Conservation (phyloP, 2,888 invertebrate genomes). For the Subacronicta megacephala region DNA sequence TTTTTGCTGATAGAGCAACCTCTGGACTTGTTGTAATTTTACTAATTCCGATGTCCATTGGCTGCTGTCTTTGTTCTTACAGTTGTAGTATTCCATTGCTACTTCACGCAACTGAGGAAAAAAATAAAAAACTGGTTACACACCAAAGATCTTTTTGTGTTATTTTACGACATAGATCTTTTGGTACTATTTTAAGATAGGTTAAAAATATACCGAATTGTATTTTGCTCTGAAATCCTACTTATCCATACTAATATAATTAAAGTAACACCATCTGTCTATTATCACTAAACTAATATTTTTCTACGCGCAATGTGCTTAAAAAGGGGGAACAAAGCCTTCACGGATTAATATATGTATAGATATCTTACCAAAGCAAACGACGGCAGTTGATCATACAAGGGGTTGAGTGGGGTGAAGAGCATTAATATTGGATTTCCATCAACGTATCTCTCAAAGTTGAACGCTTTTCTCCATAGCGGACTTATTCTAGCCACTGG, state of each 20-base stretch:
- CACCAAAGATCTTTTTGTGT: too few species aligned
- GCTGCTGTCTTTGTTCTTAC: constrained; percentile 86
- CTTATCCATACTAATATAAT: too few species aligned
- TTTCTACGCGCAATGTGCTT: too few species aligned
- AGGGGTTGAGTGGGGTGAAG: constrained; percentile 94
- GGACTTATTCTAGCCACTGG: constrained; percentile 92
- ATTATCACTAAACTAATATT: too few species aligned
- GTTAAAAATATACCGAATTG: too few species aligned
- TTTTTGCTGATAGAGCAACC: constrained; percentile 80
- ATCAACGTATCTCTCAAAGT: constrained; percentile 91
- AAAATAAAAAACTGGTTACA: neutral
- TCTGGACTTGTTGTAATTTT: constrained; percentile 80
- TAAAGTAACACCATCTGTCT: too few species aligned
- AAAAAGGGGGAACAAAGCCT: too few species aligned
- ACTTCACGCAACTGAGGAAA: constrained; percentile 92
- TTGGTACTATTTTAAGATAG: too few species aligned
- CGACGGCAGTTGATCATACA: constrained; percentile 91
- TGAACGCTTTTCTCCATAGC: constrained; percentile 92
- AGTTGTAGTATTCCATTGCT: constrained; percentile 93
- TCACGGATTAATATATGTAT: too few species aligned
- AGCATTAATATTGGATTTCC: constrained; percentile 93
- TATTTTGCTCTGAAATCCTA: too few species aligned
- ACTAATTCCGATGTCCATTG: constrained; percentile 84
- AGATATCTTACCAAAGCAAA: constrained; percentile 91
- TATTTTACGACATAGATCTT: too few species aligned